phyloP scores from a whole-genome alignment of 2,113 vertebrate genomes.

The Cheirogaleus medius region DNA sequence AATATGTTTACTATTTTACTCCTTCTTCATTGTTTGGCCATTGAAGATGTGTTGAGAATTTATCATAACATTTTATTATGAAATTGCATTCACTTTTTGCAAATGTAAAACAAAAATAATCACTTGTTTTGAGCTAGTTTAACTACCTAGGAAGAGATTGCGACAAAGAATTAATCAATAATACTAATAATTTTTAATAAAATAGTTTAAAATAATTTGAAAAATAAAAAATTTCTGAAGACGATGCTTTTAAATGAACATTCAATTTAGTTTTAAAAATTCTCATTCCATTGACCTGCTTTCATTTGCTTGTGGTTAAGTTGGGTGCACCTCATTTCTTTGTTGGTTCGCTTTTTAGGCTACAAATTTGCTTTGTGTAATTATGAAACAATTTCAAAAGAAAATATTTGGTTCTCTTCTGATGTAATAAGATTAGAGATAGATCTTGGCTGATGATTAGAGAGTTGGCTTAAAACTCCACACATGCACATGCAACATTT shows the following conservation, averaged over 20 bases:
- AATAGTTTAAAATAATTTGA: background rate
- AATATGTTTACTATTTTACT: background rate
- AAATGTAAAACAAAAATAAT: background rate
- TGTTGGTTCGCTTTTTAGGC: background rate
- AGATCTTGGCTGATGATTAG: background rate
- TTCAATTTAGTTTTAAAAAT: background rate
- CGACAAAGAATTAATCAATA: background rate
- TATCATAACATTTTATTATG: background rate
- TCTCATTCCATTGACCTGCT: background rate
- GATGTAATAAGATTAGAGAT: background rate
- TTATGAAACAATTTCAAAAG: slow-evolving; percentile 6
- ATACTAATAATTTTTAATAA: background rate
- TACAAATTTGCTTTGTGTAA: background rate
- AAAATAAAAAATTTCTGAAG: background rate
- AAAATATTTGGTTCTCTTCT: slow-evolving; percentile 42
- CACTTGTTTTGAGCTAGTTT: background rate
- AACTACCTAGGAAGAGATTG: background rate
- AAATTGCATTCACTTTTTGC: background rate
- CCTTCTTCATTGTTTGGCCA: background rate
- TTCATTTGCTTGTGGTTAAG: background rate
- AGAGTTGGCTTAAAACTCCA: slow-evolving; percentile 36
- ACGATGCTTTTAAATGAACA: background rate
- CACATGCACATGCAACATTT: background rate
- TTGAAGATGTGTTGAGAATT: background rate
- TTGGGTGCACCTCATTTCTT: background rate